Evolutionary conservation across 2,888 invertebrate species (phyloP).

Genomic region (Rotaria socialis): DNA sequence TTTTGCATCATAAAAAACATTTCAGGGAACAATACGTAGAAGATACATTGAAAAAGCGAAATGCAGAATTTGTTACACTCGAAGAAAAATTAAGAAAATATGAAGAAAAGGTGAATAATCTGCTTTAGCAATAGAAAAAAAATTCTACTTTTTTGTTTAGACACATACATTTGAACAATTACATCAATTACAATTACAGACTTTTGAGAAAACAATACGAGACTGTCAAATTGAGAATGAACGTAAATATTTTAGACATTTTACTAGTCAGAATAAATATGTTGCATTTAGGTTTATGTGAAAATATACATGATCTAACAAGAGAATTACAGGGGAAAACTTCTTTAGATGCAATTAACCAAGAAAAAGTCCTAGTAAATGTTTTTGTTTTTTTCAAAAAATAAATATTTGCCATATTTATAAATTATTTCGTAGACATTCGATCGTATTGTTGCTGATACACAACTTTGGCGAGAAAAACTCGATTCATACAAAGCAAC

Average conservation of each 20-base stretch:
- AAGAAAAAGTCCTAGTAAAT: neutral
- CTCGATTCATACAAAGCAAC: neutral
- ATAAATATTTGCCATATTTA: neutral
- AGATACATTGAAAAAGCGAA: neutral
- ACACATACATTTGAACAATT: conserved; percentile 36
- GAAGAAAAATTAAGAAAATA: neutral
- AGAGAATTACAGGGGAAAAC: neutral
- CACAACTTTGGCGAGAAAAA: conserved; percentile 11
- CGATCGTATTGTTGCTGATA: neutral
- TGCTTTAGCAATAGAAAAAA: neutral
- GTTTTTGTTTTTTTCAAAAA: neutral
- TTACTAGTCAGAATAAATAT: neutral
- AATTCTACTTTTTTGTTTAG: neutral
- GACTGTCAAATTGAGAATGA: conserved; percentile 28
- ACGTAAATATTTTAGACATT: neutral
- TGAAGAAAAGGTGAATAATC: neutral
- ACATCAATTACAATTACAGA: conserved; percentile 21
- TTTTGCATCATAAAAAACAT: too few relatives aligned
- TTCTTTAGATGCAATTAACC: neutral
- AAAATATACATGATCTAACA: neutral
- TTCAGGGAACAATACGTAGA: neutral
- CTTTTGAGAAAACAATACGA: conserved; percentile 18
- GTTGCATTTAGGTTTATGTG: conserved; percentile 15
- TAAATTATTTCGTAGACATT: neutral
- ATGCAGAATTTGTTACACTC: neutral